phyloP scores from a whole-genome alignment of 2,113 vertebrate genomes.

The Corapipo altera region DNA sequence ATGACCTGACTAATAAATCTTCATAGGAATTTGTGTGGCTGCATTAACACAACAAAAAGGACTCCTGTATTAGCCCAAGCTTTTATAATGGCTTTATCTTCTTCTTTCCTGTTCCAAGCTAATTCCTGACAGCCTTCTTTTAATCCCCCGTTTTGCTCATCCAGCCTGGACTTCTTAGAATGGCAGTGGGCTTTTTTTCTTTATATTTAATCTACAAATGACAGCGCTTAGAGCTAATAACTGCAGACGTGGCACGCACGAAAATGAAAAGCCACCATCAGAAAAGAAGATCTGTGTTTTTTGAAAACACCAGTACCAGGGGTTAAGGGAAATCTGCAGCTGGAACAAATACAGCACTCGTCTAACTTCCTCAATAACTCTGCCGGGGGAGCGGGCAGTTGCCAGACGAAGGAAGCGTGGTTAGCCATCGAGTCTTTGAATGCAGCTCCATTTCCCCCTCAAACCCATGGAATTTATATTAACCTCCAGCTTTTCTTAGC shows the following conservation, averaged over 20 bases:
- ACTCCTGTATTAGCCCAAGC: slow-evolving; percentile 16
- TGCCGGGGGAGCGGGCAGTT: slow-evolving; percentile 35
- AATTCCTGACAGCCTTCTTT: slow-evolving; percentile 25
- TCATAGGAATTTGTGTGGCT: slow-evolving; percentile 18
- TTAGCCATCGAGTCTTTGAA: slow-evolving; percentile 55
- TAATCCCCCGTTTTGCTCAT: background rate
- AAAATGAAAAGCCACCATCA: background rate
- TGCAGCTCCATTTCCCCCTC: background rate
- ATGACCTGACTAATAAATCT: slow-evolving; percentile 37
- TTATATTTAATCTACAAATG: background rate
- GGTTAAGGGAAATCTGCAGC: slow-evolving; percentile 73
- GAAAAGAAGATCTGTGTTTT: background rate
- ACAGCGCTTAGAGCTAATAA: background rate
- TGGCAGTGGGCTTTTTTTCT: background rate
- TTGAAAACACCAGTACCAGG: slow-evolving; percentile 9
- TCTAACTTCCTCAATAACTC: slow-evolving; percentile 69
- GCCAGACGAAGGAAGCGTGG: slow-evolving; percentile 65
- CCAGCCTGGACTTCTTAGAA: slow-evolving; percentile 2
- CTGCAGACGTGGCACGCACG: background rate
- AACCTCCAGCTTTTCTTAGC: slow-evolving; percentile 50
- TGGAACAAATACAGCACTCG: slow-evolving; percentile 64
- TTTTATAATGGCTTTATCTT: slow-evolving; percentile 45
- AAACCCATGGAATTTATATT: slow-evolving; percentile 67
- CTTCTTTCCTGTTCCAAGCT: slow-evolving; percentile 16
- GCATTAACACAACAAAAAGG: slow-evolving; percentile 36